Evolutionary conservation across 23 tunicate genomes (phyloP), one percentile per base, ranked within the genome.

Genomic region (Clavelina lepadiformis): DNA sequence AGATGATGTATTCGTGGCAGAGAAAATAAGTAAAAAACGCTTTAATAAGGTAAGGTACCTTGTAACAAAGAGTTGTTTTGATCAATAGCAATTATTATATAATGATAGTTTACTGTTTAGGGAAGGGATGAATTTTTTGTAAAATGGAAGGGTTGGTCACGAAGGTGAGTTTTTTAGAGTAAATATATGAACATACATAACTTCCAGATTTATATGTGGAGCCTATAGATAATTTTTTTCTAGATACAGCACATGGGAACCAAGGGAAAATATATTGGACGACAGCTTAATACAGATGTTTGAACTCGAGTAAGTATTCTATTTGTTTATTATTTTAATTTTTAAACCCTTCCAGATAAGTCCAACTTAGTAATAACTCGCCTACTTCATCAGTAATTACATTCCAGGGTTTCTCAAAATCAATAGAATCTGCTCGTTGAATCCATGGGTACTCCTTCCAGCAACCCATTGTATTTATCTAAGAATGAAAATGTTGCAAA

Each of bases 231-330:
- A 37, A 0, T 20, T 19, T 41, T 0, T 62, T 50, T 51, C 5
- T 36, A 78, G 85, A 52, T 75, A 75, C 73, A 76, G 81, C 68
- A 84, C 93, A 22, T 84, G 93, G 93, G 93, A 84, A 52, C 93
- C 93, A 7, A 69, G 68, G 19, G 82, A 84, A 45, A 84, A 84
- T 46, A 84, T 84, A 44, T 53, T 84, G 64, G 93, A 84, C 56
- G 13, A 41, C 22, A 75, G 74, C 23, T 69, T 84, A 62, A 53
- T 84, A 22, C 76, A 71, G 21, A 56, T 76, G 25, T 84, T 84
- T 63, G 78, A 84, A 45, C 35, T 46, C 27, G 69, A 62, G 87
- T 69, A 53, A 50, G 79, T 74, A 33, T 35, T 63, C 6, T 67
- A n/a, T n/a, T n/a, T n/a, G n/a, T n/a, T n/a, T n/a, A n/a, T n/a